A percentile compares a stretch with the other conserved stretches of the same genome.
Evolutionary conservation across 2,113 vertebrate species (phyloP).

Genomic region (Podarcis muralis): DNA sequence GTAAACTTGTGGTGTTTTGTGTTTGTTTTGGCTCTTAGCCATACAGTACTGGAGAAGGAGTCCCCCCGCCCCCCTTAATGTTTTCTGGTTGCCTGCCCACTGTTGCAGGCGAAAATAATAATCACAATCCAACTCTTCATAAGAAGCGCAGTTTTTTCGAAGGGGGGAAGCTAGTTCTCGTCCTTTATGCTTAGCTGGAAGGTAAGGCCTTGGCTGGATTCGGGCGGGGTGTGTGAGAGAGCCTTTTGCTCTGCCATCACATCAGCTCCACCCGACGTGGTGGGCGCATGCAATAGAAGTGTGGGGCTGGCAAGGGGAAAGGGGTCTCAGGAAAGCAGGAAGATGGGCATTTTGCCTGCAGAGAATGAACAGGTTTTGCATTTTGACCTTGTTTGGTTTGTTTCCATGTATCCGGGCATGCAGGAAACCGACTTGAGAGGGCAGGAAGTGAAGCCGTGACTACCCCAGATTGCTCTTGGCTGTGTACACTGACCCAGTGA

Average conservation of each 20-base stretch:
- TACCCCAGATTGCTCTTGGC: neutral
- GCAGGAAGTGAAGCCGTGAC: neutral
- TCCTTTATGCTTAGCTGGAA: too few species aligned
- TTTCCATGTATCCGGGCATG: neutral
- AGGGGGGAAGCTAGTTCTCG: too few species aligned
- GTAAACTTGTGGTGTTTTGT: neutral
- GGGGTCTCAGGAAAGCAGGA: fast-evolving
- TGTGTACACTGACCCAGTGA: neutral
- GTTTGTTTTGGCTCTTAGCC: neutral
- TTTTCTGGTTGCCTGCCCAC: too few species aligned
- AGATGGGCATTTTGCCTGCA: neutral
- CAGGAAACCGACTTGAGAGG: neutral
- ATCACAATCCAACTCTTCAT: too few species aligned
- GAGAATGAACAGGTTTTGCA: neutral
- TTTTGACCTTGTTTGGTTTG: neutral
- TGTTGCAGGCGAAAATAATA: too few species aligned
- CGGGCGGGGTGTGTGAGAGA: neutral
- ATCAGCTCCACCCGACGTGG: neutral
- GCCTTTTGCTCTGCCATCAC: neutral
- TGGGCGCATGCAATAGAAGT: too few species aligned
- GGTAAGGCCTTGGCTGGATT: too few species aligned
- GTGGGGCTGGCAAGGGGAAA: neutral
- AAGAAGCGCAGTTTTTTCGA: too few species aligned
- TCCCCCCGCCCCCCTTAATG: too few species aligned
- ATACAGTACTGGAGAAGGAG: neutral